Evolutionary conservation across 2,797 vertebrate genomes (phyloP).

Genomic region (Enteromius anoplus): DNA sequence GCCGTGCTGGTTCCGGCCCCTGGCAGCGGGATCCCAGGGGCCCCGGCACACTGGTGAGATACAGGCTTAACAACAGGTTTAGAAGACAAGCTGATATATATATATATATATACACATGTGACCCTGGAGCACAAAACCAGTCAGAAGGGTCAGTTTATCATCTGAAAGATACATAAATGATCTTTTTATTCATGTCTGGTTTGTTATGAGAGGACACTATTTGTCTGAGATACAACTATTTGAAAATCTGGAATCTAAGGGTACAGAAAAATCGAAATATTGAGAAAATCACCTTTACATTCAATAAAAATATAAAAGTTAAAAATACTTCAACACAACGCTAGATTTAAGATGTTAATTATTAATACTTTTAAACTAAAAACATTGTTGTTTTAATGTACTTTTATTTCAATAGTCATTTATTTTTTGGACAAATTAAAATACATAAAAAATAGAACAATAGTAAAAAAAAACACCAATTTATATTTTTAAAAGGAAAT

Average conservation of each 20-base stretch:
- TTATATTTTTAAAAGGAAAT: not conserved
- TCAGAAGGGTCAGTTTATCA: not conserved
- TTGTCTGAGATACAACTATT: not conserved
- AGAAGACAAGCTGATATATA: not conserved
- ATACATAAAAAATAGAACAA: not conserved
- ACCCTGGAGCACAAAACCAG: not conserved
- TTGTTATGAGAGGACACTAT: not conserved
- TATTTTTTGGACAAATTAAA: not conserved
- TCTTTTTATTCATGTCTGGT: not conserved
- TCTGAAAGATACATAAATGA: not conserved
- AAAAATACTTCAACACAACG: no score
- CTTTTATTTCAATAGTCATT: not conserved
- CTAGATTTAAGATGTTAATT: no score
- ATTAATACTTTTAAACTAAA: not conserved
- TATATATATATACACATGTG: no score
- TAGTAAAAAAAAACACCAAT: no score
- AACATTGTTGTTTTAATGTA: not conserved
- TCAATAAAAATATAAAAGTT: not conserved
- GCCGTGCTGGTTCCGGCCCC: conserved; percentile 94
- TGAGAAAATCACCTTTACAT: not conserved
- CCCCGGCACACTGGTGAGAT: conserved; percentile 89
- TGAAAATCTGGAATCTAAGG: not conserved
- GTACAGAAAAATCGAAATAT: not conserved
- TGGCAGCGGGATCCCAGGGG: conserved; percentile 92
- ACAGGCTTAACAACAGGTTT: no score